These are phyloP conservation scores for Pachypanchax playfairii DNA, from an alignment of 2,113 vertebrate species.

Conservation along the genomic window DNA sequence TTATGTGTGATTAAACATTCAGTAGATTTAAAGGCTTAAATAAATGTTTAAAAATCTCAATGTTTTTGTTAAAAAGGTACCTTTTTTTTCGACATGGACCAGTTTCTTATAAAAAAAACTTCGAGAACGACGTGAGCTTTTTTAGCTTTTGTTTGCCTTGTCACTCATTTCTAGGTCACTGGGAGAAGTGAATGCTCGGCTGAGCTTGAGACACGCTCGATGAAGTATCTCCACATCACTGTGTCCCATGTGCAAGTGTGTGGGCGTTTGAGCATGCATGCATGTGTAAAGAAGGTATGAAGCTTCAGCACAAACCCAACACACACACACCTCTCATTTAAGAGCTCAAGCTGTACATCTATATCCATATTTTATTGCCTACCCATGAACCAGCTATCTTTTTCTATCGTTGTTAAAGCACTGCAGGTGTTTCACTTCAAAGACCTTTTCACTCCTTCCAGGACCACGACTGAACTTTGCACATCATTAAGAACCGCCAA, in stretches of 20 bases:
- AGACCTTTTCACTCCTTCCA: constrained; percentile 23
- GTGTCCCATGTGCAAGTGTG: constrained; percentile 30
- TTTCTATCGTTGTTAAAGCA: constrained; percentile 30
- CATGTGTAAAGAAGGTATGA: constrained; percentile 41
- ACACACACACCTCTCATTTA: constrained; percentile 2
- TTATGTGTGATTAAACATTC: no score
- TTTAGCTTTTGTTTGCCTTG: constrained; percentile 46
- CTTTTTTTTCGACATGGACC: neutral
- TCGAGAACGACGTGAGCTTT: constrained; percentile 7
- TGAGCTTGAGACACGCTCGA: constrained; percentile 62
- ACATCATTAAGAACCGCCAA: constrained; percentile 10
- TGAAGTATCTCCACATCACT: constrained; percentile 50
- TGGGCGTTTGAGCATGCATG: constrained; percentile 8
- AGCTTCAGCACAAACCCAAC: constrained; percentile 35
- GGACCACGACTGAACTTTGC: constrained; percentile 15
- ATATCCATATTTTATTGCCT: neutral
- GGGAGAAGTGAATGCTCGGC: constrained; percentile 57
- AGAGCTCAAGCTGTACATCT: neutral
- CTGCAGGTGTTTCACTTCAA: constrained; percentile 45
- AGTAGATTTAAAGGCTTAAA: no score
- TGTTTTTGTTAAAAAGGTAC: neutral
- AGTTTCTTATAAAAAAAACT: constrained; percentile 28
- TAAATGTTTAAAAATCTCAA: neutral
- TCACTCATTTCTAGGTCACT: constrained; percentile 74
- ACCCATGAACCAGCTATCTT: constrained; percentile 18